Evolutionary conservation across 2,797 vertebrate genomes (phyloP).

Genomic region (Betta splendens): DNA sequence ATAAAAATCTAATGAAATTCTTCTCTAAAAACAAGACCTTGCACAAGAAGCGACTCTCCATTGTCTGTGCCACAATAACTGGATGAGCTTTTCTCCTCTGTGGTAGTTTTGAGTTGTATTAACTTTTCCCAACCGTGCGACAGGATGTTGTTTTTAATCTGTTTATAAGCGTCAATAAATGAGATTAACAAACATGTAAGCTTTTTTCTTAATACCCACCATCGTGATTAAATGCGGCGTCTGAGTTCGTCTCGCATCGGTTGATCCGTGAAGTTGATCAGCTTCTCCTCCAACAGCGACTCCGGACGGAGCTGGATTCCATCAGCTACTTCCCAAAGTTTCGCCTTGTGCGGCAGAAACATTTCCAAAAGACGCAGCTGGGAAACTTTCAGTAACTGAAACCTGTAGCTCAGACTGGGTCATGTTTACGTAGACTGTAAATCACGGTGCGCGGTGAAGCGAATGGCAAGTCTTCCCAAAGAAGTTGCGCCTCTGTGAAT

Average conservation of each 20-base stretch:
- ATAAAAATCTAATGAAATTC: too few species aligned
- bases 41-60: background rate
- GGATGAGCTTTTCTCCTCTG: background rate
- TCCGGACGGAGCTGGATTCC: slow-evolving; percentile 48
- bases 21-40: too few species aligned
- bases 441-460: slow-evolving; percentile 20
- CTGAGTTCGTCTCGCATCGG: slow-evolving; percentile 44
- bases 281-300: slow-evolving; percentile 45
- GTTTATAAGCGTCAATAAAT: background rate
- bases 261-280: slow-evolving; percentile 47
- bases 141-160: background rate
- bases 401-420: slow-evolving; percentile 21
- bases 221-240: slow-evolving; percentile 42
- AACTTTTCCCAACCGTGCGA: background rate
- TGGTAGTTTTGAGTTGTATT: background rate
- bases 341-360: slow-evolving; percentile 17
- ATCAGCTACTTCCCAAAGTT: slow-evolving; percentile 42
- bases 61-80: background rate
- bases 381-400: background rate
- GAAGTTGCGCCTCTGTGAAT: slow-evolving; percentile 40
- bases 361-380: slow-evolving; percentile 1
- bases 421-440: slow-evolving; percentile 47
- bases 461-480: slow-evolving; percentile 40
- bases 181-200: background rate
- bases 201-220: slow-evolving; percentile 55